phyloP scores from a whole-genome alignment of 2,113 vertebrate species.

The Chloebia gouldiae region DNA sequence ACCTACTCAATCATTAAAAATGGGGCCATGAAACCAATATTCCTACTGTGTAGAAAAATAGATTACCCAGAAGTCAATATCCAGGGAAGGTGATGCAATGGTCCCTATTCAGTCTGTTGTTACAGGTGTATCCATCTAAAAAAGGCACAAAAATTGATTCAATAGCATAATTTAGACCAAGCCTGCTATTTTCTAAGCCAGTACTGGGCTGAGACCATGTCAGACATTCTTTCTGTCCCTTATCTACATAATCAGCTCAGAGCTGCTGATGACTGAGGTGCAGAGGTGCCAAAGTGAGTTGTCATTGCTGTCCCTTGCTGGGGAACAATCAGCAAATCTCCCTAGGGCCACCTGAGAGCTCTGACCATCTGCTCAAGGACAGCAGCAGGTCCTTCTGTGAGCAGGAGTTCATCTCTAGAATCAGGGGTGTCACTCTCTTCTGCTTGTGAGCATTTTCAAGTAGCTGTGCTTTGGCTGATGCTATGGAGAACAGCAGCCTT shows the following conservation, averaged over 20 bases:
- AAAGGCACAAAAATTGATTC: background rate
- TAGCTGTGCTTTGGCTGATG: background rate
- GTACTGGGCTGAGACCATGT: background rate
- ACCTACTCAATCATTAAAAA: background rate
- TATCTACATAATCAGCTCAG: background rate
- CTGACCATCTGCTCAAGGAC: background rate
- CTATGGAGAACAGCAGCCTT: background rate
- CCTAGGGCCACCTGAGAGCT: background rate
- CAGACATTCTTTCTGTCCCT: background rate
- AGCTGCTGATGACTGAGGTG: background rate
- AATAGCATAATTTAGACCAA: background rate
- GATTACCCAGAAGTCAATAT: background rate
- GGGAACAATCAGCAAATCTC: background rate
- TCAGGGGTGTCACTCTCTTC: background rate
- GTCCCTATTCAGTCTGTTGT: background rate
- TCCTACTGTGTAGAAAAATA: background rate
- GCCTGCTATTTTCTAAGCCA: background rate
- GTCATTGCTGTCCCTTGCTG: background rate
- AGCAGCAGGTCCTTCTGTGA: background rate
- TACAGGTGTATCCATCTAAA: background rate
- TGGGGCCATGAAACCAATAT: background rate
- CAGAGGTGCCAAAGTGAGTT: background rate
- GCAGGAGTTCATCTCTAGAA: accelerated
- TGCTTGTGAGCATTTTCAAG: background rate
- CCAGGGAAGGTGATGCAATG: background rate